Conservation (phyloP, 35 echinoderm and acorn worm genomes). For the Apostichopus parvimensis region DNA sequence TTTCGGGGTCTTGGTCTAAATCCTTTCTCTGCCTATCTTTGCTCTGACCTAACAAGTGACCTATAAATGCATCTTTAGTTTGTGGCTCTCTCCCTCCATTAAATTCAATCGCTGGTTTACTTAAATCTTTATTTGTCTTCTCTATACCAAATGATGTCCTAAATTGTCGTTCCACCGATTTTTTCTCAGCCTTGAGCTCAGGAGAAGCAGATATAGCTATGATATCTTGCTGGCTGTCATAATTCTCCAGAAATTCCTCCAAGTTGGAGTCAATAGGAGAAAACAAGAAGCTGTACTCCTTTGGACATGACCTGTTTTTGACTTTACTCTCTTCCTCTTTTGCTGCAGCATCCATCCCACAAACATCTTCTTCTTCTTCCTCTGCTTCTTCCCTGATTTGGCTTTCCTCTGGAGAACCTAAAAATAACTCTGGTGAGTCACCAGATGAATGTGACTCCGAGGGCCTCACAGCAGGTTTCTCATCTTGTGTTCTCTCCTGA, state of each 20-base stretch:
- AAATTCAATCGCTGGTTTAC: background rate
- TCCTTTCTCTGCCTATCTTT: background rate
- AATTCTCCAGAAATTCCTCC: slow-evolving; percentile 65
- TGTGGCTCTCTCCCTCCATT: background rate
- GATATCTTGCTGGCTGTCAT: slow-evolving; percentile 64
- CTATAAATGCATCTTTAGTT: background rate
- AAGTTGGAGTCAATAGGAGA: slow-evolving; percentile 75
- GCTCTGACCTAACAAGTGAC: background rate
- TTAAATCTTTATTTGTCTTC: background rate
- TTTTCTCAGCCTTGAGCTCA: slow-evolving; percentile 11
- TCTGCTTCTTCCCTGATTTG: background rate
- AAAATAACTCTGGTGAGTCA: slow-evolving; percentile 29
- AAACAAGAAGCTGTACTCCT: slow-evolving; percentile 34
- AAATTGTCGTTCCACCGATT: background rate
- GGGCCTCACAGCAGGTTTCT: background rate
- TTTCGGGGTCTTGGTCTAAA: background rate
- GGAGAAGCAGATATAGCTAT: slow-evolving; percentile 78
- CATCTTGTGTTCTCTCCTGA: background rate
- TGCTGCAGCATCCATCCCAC: background rate
- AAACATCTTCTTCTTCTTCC: background rate
- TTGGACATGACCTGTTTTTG: background rate
- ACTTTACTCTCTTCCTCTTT: background rate
- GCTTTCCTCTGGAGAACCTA: slow-evolving; percentile 18
- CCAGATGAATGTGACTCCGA: background rate
- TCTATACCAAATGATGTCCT: too few relatives aligned